These are phyloP conservation scores for Isurus oxyrinchus DNA, from an alignment of 2,113 vertebrate species.

Conservation along the genomic window DNA sequence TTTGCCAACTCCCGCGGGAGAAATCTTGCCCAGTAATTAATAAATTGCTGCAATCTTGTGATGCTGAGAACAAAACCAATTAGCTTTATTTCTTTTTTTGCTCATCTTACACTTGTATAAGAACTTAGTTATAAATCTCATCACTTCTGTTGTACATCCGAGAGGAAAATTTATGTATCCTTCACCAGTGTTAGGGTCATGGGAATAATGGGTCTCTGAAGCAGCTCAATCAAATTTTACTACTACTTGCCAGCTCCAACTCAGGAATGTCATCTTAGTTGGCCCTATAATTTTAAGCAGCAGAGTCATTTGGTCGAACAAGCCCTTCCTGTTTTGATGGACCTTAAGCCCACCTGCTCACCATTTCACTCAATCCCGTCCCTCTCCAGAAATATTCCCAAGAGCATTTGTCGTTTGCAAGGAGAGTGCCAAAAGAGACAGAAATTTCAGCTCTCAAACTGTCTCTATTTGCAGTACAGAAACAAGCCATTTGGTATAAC, in stretches of 20 bases:
- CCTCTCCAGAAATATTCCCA: not conserved
- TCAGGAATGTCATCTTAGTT: not conserved
- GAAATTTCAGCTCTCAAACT: not conserved
- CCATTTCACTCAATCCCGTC: not conserved
- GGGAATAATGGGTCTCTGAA: not conserved
- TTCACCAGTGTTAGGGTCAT: not conserved
- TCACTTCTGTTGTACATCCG: not conserved
- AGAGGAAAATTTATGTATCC: not conserved
- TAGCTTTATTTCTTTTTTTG: not conserved
- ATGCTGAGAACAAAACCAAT: not conserved
- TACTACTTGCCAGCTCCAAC: not conserved
- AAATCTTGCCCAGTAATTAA: conserved; percentile 18
- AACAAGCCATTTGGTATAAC: not conserved
- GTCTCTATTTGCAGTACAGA: not conserved
- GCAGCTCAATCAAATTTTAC: not conserved
- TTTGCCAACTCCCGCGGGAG: not conserved
- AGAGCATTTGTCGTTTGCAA: not conserved
- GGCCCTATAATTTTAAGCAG: not conserved
- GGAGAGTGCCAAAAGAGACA: not conserved
- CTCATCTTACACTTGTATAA: not conserved
- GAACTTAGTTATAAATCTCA: not conserved
- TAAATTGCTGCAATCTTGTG: not conserved
- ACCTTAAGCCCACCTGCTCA: not conserved
- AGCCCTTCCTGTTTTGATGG: not conserved
- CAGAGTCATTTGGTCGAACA: not conserved